phyloP scores from a whole-genome alignment of 2,797 vertebrate genomes.

The Lacerta viridis region DNA sequence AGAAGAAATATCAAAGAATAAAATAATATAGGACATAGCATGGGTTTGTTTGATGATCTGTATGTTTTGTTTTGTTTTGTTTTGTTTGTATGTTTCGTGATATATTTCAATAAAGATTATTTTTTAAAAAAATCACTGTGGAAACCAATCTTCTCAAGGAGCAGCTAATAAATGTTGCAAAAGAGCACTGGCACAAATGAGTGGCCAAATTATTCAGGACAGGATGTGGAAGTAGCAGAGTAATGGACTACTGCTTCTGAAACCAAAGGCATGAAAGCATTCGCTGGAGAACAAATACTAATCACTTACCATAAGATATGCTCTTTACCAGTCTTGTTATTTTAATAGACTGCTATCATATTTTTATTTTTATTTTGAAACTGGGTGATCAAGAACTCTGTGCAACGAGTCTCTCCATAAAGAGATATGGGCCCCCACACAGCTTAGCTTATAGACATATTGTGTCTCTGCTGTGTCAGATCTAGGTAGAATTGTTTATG shows the following conservation, averaged over 20 bases:
- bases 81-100: too few relatives aligned
- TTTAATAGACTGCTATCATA: background rate
- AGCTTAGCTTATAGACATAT: background rate
- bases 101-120: too few relatives aligned
- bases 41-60: too few relatives aligned
- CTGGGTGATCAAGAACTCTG: background rate
- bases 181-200: background rate
- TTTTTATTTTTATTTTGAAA: background rate
- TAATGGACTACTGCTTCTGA: background rate
- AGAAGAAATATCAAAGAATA: too few relatives aligned
- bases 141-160: background rate
- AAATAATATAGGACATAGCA: too few relatives aligned
- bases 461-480: rapidly evolving
- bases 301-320: background rate
- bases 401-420: background rate
- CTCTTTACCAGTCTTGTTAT: background rate
- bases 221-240: background rate
- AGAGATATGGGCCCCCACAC: background rate
- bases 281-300: background rate
- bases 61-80: too few relatives aligned
- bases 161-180: conserved; percentile 10
- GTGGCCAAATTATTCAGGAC: background rate
- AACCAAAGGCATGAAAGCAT: background rate
- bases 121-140: too few relatives aligned
- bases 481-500: background rate